Evolutionary conservation across 1,140 invertebrate species (phyloP).

Genomic region (Drosophila mauritiana): DNA sequence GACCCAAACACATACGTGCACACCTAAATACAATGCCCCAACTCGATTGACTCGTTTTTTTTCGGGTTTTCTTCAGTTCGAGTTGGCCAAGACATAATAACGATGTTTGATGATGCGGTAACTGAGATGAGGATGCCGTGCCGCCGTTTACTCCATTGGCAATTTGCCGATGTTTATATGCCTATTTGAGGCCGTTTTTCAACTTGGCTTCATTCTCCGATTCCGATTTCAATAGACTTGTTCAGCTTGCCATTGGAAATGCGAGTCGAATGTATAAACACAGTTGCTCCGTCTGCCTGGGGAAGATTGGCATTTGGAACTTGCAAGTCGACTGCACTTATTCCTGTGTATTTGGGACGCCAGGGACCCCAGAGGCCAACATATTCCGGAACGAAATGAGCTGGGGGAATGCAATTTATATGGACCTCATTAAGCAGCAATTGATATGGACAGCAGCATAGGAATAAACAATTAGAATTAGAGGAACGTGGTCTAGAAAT

Average conservation of each 20-base stretch:
- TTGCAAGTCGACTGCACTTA: constrained; percentile 8
- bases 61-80: constrained; percentile 23
- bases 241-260: constrained; percentile 44
- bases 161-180: constrained; percentile 72
- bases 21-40: constrained; percentile 4
- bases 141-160: constrained; percentile 45
- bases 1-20: too few species aligned
- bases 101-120: constrained; percentile 68
- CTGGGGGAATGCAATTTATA: constrained; percentile 23
- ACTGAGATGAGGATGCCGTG: constrained; percentile 50
- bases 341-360: constrained; percentile 8
- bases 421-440: constrained; percentile 25
- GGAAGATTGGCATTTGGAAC: constrained; percentile 2
- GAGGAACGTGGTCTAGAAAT: not conserved
- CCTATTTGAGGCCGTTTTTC: constrained; percentile 70
- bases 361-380: constrained; percentile 4
- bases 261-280: constrained; percentile 26
- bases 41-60: constrained; percentile 72
- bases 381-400: constrained; percentile 12
- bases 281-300: not conserved
- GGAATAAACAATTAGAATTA: constrained; percentile 4
- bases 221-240: constrained; percentile 63
- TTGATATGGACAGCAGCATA: not conserved
- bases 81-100: constrained; percentile 54
- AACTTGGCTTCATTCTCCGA: constrained; percentile 59